Conservation (phyloP, 2,797 vertebrate genomes). For the Malacoctenus gilli region DNA sequence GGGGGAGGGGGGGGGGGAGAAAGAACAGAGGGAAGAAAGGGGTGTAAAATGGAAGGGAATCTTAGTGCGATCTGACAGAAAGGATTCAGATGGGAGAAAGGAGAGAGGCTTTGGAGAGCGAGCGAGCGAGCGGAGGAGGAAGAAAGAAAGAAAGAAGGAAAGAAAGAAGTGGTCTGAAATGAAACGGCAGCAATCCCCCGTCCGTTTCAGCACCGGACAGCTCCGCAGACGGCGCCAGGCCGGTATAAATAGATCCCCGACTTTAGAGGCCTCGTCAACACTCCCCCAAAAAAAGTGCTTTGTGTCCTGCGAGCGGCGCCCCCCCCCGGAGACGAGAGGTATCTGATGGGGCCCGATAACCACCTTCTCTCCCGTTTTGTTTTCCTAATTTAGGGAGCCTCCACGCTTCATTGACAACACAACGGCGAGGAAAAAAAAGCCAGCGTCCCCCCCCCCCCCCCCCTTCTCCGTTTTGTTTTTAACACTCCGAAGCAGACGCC, state of each 20-base stretch:
- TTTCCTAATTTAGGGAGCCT: constrained; percentile 73
- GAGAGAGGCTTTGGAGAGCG: constrained; percentile 49
- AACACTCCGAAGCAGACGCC: constrained; percentile 38
- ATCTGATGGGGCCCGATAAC: constrained; percentile 72
- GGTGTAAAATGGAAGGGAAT: constrained; percentile 37
- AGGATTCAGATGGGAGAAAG: constrained; percentile 53
- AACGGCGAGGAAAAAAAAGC: constrained; percentile 44
- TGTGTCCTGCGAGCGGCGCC: constrained; percentile 59
- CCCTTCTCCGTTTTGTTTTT: constrained; percentile 37
- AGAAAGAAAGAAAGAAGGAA: no score
- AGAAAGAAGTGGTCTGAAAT: constrained; percentile 67
- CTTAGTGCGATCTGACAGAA: constrained; percentile 61
- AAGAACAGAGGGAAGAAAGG: constrained; percentile 13
- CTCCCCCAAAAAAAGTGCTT: constrained; percentile 71
- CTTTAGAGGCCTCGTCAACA: constrained; percentile 70
- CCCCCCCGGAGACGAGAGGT: constrained; percentile 70
- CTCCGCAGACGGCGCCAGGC: constrained; percentile 72
- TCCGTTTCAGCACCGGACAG: constrained; percentile 76
- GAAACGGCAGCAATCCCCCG: constrained; percentile 70
- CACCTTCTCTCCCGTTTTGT: constrained; percentile 72
- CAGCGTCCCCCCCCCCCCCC: constrained; percentile 47
- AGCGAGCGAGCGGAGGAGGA: constrained; percentile 53
- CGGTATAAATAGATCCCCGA: constrained; percentile 80
- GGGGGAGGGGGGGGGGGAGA: background rate
- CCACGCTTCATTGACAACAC: constrained; percentile 60